Evolutionary conservation across 2,797 vertebrate genomes (phyloP).

Genomic region (Chiroxiphia lanceolata): DNA sequence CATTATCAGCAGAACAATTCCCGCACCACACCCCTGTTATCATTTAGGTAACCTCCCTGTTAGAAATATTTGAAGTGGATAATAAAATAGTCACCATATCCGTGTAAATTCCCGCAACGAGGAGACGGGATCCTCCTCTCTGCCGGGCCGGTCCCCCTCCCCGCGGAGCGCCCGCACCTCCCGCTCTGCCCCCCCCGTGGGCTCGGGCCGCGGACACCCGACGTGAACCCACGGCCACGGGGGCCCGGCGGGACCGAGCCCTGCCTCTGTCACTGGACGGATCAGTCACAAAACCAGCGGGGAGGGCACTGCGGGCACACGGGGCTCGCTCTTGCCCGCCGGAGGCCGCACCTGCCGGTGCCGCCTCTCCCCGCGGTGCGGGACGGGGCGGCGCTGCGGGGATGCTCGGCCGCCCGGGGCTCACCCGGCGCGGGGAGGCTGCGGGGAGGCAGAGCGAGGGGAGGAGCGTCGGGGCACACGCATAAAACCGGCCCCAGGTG

Average conservation of each 20-base stretch:
- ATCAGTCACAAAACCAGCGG: neutral
- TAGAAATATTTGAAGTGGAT: conserved; percentile 43
- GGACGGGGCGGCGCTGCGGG: neutral
- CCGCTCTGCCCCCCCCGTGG: neutral
- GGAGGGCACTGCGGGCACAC: neutral
- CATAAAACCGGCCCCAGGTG: conserved; percentile 71
- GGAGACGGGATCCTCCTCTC: neutral
- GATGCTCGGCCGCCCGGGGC: neutral
- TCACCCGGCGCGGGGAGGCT: neutral
- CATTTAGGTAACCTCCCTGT: conserved; percentile 60
- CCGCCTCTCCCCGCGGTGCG: neutral
- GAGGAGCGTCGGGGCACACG: conserved; percentile 74
- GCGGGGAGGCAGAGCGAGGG: conserved; percentile 48
- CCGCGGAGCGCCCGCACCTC: neutral
- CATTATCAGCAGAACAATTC: conserved; percentile 48
- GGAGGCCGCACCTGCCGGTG: neutral
- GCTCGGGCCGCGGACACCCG: neutral
- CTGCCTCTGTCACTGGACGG: neutral
- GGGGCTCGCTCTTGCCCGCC: too few relatives aligned
- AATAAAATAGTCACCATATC: conserved; percentile 42
- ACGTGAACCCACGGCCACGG: neutral
- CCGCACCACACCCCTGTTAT: conserved; percentile 62
- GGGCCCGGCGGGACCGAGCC: neutral
- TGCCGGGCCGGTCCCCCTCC: neutral
- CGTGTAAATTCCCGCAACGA: conserved; percentile 13